Evolutionary conservation across 2,797 vertebrate genomes (phyloP).

Genomic region (Natrix natrix): DNA sequence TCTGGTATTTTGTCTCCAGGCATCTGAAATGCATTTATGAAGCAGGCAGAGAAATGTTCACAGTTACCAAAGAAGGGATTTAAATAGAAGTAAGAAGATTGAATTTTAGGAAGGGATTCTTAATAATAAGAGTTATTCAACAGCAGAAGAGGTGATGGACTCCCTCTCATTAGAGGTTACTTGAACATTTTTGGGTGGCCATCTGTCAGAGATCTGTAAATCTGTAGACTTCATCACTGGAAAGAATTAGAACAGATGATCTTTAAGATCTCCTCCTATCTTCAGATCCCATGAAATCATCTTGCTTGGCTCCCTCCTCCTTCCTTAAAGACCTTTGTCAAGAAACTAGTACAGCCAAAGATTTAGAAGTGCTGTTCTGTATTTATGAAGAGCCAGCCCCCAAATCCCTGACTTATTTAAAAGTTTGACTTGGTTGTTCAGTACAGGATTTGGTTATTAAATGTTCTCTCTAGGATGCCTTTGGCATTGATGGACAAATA

Average conservation of each 20-base stretch:
- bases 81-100: background rate
- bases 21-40: background rate
- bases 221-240: background rate
- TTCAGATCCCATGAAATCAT: background rate
- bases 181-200: background rate
- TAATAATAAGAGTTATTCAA: background rate
- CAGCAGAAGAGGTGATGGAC: background rate
- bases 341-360: constrained; percentile 34
- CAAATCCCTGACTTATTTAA: constrained; percentile 34
- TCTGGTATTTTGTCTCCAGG: background rate
- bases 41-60: background rate
- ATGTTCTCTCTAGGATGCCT: constrained; percentile 25
- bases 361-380: constrained; percentile 18
- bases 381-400: constrained; percentile 17
- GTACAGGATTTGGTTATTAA: background rate
- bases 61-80: background rate
- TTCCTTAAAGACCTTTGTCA: constrained; percentile 29
- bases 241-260: background rate
- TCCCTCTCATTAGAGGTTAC: background rate
- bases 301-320: constrained; percentile 29
- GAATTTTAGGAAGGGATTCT: background rate
- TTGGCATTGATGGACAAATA: constrained; percentile 53
- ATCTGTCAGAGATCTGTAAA: background rate
- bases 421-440: constrained; percentile 23
- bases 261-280: background rate